Percentiles rank a stretch among this genome's conserved stretches.
Evolutionary conservation across 2,888 invertebrate species (phyloP).

Genomic region (Cinara cedri): DNA sequence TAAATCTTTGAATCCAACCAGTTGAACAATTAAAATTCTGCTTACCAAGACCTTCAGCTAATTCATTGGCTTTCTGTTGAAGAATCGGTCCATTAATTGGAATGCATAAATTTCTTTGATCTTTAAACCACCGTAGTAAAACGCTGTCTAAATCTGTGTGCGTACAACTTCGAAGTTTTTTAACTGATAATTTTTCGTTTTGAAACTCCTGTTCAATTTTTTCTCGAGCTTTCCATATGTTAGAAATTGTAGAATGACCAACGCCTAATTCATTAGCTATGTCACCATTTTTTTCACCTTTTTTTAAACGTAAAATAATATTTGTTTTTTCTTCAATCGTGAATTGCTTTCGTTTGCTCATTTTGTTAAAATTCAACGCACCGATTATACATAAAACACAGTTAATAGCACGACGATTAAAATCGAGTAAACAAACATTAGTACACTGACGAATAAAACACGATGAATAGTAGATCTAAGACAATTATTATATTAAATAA

Average conservation of each 20-base stretch:
- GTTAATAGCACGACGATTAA: too few relatives aligned
- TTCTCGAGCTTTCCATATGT: slow-evolving; percentile 3
- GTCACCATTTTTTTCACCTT: neutral
- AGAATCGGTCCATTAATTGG: slow-evolving; percentile 27
- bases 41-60: neutral
- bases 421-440: too few relatives aligned
- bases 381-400: too few relatives aligned
- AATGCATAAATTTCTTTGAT: slow-evolving; percentile 19
- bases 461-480: too few relatives aligned
- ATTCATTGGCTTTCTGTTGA: slow-evolving; percentile 18
- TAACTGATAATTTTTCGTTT: slow-evolving; percentile 4
- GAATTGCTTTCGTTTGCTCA: too few relatives aligned
- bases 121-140: slow-evolving; percentile 11
- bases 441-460: too few relatives aligned
- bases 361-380: too few relatives aligned
- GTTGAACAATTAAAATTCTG: slow-evolving; percentile 12
- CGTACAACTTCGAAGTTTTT: slow-evolving; percentile 6
- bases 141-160: slow-evolving; percentile 4
- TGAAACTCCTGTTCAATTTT: neutral
- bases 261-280: neutral
- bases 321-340: too few relatives aligned
- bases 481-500: too few relatives aligned
- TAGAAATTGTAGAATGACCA: neutral
- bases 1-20: slow-evolving; percentile 34
- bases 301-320: neutral